Evolutionary conservation across 2,113 vertebrate genomes (phyloP).

Genomic region (Cichladusa arquata): DNA sequence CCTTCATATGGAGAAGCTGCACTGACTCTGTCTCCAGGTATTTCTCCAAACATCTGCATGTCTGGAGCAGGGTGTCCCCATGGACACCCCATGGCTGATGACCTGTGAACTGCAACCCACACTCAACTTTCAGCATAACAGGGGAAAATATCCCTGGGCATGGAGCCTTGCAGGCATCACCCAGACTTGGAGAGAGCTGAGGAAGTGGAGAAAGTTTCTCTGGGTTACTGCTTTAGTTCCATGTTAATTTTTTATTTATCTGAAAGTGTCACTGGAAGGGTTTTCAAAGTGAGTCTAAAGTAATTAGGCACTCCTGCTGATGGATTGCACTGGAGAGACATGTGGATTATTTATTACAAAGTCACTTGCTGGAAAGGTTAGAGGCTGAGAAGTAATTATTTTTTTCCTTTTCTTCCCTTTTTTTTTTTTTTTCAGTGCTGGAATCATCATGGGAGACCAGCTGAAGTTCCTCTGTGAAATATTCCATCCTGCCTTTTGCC

Average conservation of each 20-base stretch:
- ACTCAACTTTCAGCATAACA: background rate
- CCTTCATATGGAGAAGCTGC: background rate
- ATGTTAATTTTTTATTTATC: conserved; percentile 80
- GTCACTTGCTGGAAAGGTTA: conserved; percentile 82
- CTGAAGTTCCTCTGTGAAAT: conserved; percentile 34
- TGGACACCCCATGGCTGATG: background rate
- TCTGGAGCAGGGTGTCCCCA: background rate
- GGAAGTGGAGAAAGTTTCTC: background rate
- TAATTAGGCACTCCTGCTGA: conserved; percentile 78
- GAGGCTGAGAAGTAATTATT: conserved; percentile 83
- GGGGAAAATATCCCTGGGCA: background rate
- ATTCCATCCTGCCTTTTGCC: background rate
- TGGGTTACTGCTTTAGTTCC: conserved; percentile 14
- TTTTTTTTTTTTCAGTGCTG: conserved; percentile 46
- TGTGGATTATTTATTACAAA: conserved; percentile 81
- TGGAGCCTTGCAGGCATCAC: background rate
- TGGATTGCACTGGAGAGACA: conserved; percentile 76
- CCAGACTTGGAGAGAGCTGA: background rate
- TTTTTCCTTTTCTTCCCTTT: conserved; percentile 59
- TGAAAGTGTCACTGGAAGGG: conserved; percentile 72
- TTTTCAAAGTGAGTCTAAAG: conserved; percentile 78
- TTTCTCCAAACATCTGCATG: background rate
- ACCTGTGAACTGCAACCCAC: background rate
- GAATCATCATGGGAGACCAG: conserved; percentile 46
- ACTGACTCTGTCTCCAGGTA: background rate